Percentiles rank a stretch among this genome's conserved stretches.
phyloP scores from a whole-genome alignment of 2,888 invertebrate species.

The Myathropa florea region DNA sequence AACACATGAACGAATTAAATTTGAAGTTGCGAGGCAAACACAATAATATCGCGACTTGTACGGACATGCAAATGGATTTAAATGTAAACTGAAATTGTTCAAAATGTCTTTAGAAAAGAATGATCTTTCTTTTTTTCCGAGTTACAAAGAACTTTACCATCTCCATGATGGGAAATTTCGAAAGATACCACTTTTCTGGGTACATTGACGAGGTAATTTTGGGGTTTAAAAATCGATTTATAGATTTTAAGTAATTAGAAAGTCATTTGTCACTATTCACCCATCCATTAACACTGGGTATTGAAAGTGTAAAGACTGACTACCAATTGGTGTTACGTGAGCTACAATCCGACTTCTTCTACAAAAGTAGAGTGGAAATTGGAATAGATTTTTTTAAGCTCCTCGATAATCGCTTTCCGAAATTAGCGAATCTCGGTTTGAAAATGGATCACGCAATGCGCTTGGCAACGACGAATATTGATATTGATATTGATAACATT shows the following conservation, averaged over 20 bases:
- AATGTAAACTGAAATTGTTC: too few relatives aligned
- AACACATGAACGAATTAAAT: slow-evolving; percentile 6
- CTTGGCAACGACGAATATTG: slow-evolving; percentile 7
- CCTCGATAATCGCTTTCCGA: background rate
- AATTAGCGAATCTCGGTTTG: background rate
- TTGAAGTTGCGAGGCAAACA: slow-evolving; percentile 29
- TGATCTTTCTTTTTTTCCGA: background rate
- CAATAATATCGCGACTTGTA: slow-evolving; percentile 10
- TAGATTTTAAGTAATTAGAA: background rate
- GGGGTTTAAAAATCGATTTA: too few relatives aligned
- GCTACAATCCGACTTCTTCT: background rate
- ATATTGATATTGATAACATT: background rate
- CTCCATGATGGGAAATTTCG: too few relatives aligned
- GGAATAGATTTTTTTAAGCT: slow-evolving; percentile 24
- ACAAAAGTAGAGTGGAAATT: slow-evolving; percentile 9
- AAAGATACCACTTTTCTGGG: too few relatives aligned
- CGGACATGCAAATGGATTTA: background rate
- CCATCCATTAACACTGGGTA: background rate
- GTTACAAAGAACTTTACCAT: too few relatives aligned
- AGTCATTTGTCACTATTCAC: slow-evolving; percentile 8
- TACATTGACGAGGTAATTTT: too few relatives aligned
- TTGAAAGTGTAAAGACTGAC: background rate
- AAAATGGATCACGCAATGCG: slow-evolving; percentile 2
- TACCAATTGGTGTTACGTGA: slow-evolving; percentile 9
- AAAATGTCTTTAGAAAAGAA: too few relatives aligned